Evolutionary conservation across 2,888 invertebrate genomes (phyloP), one percentile per base, ranked within the genome.

Genomic region (Autographa gamma): DNA sequence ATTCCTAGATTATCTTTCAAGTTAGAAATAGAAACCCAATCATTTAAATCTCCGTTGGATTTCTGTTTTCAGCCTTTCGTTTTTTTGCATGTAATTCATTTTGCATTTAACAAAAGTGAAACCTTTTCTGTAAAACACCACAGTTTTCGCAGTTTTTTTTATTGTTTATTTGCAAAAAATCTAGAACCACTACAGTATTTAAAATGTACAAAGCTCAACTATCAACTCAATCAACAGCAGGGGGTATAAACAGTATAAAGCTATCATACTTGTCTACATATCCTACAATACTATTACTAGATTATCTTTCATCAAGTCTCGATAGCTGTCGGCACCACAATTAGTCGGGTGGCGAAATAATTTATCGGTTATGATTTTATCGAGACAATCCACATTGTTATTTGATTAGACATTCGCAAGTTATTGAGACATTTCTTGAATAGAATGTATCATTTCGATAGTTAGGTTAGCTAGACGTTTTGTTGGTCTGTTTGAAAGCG

Each of bases 321-420:
- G 60, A 77, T 69, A 61, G 8, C 68, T 67, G 71, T 66, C 74
- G 43, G 41, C 31, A 31, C 52, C 18, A 48, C 66, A 76, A 83
- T 83, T 82, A 60, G 77, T 70, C 61, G 52, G 25, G 63, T 66
- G 69, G 63, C 64, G 74, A 62, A 56, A 41, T 78, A 41, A 83
- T 83, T 80, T 76, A 83, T 78, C 8, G 68, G 19, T 69, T 75
- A 71, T 60, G 83, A 82, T 83, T 60, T 14, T 69, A 80, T 83
- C 76, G 60, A 71, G 48, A 73, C 68, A 69, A 67, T 32, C 73
- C 25, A 76, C 67, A 76, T 71, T 71, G 74, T 60, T 67, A 71
- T 82, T 74, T 66, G 75, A 80, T 80, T 60, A 62, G 71, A 72
- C 58, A 67, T 58, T 64, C 32, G 62, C 56, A 60, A 74, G 54